phyloP scores from a whole-genome alignment of 1,140 invertebrate genomes.

The Cataglyphis hispanica region DNA sequence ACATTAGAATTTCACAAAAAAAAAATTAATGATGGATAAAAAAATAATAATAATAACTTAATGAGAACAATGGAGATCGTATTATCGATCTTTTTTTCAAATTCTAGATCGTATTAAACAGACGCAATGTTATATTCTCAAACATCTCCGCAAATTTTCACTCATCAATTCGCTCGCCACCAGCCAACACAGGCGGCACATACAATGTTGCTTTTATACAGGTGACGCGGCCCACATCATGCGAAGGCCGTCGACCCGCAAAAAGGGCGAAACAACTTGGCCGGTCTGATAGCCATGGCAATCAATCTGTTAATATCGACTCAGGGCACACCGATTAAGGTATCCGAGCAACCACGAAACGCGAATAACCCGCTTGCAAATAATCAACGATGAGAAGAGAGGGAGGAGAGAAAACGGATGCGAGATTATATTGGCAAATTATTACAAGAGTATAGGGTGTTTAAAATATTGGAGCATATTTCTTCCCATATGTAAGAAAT shows the following conservation, averaged over 20 bases:
- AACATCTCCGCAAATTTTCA: slow-evolving; percentile 30
- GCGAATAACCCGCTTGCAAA: slow-evolving; percentile 51
- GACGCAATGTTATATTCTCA: neutral
- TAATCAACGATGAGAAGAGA: slow-evolving; percentile 39
- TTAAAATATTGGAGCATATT: neutral
- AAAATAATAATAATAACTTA: neutral
- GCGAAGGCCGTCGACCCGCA: slow-evolving; percentile 58
- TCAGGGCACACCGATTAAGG: slow-evolving; percentile 49
- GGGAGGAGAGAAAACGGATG: neutral
- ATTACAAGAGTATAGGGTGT: slow-evolving; percentile 30
- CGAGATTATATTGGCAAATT: slow-evolving; percentile 56
- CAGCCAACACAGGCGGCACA: neutral
- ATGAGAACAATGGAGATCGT: neutral
- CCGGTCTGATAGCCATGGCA: slow-evolving; percentile 51
- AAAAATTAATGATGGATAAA: neutral
- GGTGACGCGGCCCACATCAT: slow-evolving; percentile 61
- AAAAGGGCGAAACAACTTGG: slow-evolving; percentile 61
- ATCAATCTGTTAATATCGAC: slow-evolving; percentile 63
- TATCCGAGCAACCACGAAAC: slow-evolving; percentile 42
- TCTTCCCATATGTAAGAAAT: neutral
- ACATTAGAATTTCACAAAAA: neutral
- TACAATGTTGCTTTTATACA: slow-evolving; percentile 58
- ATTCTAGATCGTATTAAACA: neutral
- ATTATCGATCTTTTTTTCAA: neutral
- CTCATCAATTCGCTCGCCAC: slow-evolving; percentile 9